phyloP scores from a whole-genome alignment of 2,888 invertebrate species.

The Spilosoma lubricipeda region DNA sequence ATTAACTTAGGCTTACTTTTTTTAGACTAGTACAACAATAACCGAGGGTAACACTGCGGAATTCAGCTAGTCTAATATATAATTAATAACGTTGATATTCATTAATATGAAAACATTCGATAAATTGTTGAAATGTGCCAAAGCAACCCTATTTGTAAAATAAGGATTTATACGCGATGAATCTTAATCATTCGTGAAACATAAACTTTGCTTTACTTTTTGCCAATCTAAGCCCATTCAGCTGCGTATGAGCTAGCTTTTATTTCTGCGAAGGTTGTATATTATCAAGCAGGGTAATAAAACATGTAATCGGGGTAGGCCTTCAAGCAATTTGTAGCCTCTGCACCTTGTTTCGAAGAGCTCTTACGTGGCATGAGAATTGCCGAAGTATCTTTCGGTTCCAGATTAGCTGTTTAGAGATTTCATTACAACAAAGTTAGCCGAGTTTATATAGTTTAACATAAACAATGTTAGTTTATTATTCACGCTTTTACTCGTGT shows the following conservation, averaged over 20 bases:
- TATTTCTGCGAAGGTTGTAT: neutral
- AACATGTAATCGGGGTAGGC: neutral
- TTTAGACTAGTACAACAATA: no score
- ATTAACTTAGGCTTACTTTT: no score
- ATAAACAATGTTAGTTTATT: neutral
- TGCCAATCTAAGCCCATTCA: neutral
- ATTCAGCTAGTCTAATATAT: no score
- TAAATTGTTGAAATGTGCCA: neutral
- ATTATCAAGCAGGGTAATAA: neutral
- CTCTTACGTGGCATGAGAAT: conserved; percentile 24
- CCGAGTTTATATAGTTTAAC: neutral
- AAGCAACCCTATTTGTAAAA: neutral
- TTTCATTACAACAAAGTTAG: neutral
- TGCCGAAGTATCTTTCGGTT: conserved; percentile 28
- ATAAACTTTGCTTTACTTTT: neutral
- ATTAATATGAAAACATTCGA: neutral
- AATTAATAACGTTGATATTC: neutral
- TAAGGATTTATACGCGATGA: neutral
- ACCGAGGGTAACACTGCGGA: no score
- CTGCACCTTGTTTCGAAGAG: conserved; percentile 27
- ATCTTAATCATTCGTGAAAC: neutral
- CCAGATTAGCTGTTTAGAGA: neutral
- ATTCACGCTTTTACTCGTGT: neutral
- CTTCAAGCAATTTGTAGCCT: conserved; percentile 31
- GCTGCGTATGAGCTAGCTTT: neutral